A percentile compares a stretch with the other conserved stretches of the same genome.
phyloP scores from a whole-genome alignment of 2,113 vertebrate genomes.

The Neodon shergylaensis region DNA sequence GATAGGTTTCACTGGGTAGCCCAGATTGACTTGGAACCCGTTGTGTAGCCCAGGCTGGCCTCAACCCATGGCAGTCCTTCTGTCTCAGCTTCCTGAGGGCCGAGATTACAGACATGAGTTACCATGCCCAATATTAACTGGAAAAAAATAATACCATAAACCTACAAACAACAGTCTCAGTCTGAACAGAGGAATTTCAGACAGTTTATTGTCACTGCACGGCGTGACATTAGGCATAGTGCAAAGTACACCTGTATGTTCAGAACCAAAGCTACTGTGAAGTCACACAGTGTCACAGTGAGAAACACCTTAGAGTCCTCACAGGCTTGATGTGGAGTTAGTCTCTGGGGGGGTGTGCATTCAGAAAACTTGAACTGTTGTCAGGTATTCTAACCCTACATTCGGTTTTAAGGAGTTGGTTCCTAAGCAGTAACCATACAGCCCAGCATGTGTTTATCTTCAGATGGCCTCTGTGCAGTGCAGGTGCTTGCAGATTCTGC shows the following conservation, averaged over 20 bases:
- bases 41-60: neutral
- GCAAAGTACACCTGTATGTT: neutral
- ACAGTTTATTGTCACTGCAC: neutral
- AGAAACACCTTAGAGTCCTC: neutral
- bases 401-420: neutral
- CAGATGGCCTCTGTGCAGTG: rapidly evolving
- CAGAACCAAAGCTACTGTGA: neutral
- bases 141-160: neutral
- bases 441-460: neutral
- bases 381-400: neutral
- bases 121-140: neutral
- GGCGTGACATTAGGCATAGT: neutral
- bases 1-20: neutral
- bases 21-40: neutral
- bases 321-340: neutral
- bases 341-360: neutral
- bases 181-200: neutral
- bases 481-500: neutral
- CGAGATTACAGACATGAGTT: neutral
- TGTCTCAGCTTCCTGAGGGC: neutral
- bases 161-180: neutral
- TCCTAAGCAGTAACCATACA: neutral
- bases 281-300: neutral
- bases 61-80: neutral
- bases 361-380: neutral